Conservation (phyloP, 1,140 invertebrate species). For the Saccostrea cuccullata region DNA sequence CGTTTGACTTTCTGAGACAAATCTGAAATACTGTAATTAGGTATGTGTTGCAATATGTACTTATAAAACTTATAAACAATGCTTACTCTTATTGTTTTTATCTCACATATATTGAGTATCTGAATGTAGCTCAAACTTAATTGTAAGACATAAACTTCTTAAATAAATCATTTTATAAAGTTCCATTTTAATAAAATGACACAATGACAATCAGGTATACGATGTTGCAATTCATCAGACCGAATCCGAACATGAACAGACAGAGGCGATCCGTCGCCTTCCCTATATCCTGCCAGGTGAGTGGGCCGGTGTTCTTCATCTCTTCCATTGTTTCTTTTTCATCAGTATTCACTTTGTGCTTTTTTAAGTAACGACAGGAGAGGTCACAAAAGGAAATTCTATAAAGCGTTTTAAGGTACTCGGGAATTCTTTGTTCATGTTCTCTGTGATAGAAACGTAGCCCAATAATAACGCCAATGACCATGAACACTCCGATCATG, state of each 20-base stretch:
- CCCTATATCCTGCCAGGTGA: slow-evolving; percentile 46
- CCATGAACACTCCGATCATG: slow-evolving; percentile 48
- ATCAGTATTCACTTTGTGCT: background rate
- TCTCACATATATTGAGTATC: too few relatives aligned
- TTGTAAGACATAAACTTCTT: too few relatives aligned
- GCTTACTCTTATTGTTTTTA: too few relatives aligned
- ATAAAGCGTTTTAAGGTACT: background rate
- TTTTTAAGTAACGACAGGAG: background rate
- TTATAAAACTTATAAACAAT: too few relatives aligned
- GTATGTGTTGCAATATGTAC: too few relatives aligned
- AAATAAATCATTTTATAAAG: too few relatives aligned
- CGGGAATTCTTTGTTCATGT: background rate
- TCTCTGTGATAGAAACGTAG: slow-evolving; percentile 46
- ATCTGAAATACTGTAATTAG: too few relatives aligned
- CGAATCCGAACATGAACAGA: background rate
- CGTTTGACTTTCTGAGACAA: too few relatives aligned
- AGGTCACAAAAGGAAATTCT: background rate
- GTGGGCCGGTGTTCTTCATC: background rate
- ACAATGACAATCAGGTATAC: background rate
- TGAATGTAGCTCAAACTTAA: too few relatives aligned
- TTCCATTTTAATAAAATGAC: background rate
- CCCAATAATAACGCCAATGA: slow-evolving; percentile 43
- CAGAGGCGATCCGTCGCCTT: slow-evolving; percentile 36
- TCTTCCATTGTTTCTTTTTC: background rate
- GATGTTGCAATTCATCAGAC: too few relatives aligned